Evolutionary conservation across 2,113 vertebrate species (phyloP).

Genomic region (Empidonax traillii): DNA sequence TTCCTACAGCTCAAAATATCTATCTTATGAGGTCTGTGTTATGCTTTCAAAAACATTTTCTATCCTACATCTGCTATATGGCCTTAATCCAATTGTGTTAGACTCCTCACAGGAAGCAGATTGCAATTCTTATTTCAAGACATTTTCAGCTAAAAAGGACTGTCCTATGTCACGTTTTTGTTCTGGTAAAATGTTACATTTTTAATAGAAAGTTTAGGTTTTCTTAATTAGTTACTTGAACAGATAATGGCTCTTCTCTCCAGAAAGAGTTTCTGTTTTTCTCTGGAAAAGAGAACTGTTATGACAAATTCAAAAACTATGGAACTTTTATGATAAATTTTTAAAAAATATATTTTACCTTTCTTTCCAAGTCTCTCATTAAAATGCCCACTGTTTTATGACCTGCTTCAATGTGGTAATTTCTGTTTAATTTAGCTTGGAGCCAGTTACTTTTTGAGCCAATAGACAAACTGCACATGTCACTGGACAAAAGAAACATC

Average conservation of each 20-base stretch:
- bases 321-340: not conserved
- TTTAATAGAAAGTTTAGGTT: not conserved
- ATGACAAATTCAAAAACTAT: not conserved
- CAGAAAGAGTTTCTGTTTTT: not conserved
- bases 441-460: not conserved
- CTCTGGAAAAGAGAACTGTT: not conserved
- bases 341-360: not conserved
- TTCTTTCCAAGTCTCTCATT: not conserved
- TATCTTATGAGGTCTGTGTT: not conserved
- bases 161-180: not conserved
- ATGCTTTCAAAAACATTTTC: not conserved
- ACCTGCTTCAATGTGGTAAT: not conserved
- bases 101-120: not conserved
- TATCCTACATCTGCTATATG: not conserved
- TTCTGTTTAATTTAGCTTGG: constrained; percentile 5
- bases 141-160: not conserved
- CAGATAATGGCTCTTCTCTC: not conserved
- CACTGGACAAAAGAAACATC: not conserved
- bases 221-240: not conserved
- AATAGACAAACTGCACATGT: not conserved
- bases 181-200: not conserved
- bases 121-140: not conserved
- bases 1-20: not conserved
- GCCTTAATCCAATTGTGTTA: not conserved
- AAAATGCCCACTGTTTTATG: not conserved